Base-by-base conservation (phyloP, 2,888 invertebrate species). In the Heliconius cydno region DNA sequence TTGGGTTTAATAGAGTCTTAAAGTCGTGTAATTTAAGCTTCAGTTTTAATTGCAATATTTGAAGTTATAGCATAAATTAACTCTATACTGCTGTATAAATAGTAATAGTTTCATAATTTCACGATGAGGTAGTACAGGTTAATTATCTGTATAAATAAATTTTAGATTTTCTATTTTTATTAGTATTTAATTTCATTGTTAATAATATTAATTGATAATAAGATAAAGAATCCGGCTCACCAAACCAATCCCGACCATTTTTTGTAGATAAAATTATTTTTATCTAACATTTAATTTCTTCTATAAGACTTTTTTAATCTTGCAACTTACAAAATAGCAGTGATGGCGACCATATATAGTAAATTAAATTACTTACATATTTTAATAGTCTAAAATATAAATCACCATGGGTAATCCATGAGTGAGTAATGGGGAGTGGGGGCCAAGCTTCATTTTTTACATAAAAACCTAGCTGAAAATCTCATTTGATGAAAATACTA, bases 41-140 rank as follows among this genome's bases (percentile, higher is more conserved):
- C 25, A 7, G 9, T 52, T 52, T 52, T 71, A 71, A 71, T 72
- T 52, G 72, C 52, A 72, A 52, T 72, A 72, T 52, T 52, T 72
- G 10, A 52, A 28, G 13, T 30, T 12, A 52, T 52, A 28, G 52
- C 12, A 30, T 72, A 41, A 68, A 25, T 41, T 68, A 41, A n/a
- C n/a, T 68, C n/a, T 41, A n/a, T 68, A 65, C 7, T 65, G 15
- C 25, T 1, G 5, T 65, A 30, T 13, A 25, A 28, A 25, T 63
- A 1, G 12, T 25, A 13, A 15, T 25, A 34, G 34, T 65, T 65
- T 65, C 15, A 65, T 25, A 25, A 65, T 28, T 15, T 13, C 65
- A 65, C 25, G n/a, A 25, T 63, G 13, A 63, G n/a, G 3, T n/a
- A 3, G 6, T n/a, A 63, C 25, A 63, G 10, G 30, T 30, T 30